Percentiles rank a stretch among this genome's conserved stretches.
Conservation (phyloP, 2,113 vertebrate species). For the Shinisaurus crocodilurus region DNA sequence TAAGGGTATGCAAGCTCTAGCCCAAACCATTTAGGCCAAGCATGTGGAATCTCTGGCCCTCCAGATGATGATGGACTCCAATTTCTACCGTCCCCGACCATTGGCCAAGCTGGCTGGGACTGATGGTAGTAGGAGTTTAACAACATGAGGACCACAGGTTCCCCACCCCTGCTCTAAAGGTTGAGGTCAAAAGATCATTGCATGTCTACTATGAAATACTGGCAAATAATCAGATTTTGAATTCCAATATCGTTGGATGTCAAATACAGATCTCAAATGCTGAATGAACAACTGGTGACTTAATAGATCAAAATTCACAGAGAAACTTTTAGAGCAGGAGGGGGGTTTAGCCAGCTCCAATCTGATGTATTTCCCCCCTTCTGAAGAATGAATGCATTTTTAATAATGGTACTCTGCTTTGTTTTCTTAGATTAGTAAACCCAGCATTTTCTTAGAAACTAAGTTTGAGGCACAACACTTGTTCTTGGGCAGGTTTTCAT, state of each 20-base stretch:
- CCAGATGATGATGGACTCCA: too few relatives aligned
- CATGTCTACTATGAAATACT: background rate
- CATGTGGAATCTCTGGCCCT: too few relatives aligned
- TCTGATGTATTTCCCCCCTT: slow-evolving; percentile 39
- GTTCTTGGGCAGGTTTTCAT: slow-evolving; percentile 57
- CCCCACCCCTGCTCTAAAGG: background rate
- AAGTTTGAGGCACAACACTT: slow-evolving; percentile 40
- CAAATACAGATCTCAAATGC: background rate
- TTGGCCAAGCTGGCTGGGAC: too few relatives aligned
- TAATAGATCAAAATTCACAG: background rate
- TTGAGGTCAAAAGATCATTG: background rate
- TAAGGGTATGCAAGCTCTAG: too few relatives aligned
- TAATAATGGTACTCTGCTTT: slow-evolving; percentile 42
- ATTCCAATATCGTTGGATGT: background rate
- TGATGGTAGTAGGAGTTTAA: too few relatives aligned
- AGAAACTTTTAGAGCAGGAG: background rate
- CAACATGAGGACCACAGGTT: too few relatives aligned
- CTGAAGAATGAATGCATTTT: slow-evolving; percentile 42
- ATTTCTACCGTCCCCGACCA: too few relatives aligned
- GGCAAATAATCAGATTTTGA: background rate
- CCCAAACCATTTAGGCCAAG: background rate
- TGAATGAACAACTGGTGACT: background rate
- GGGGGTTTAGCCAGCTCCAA: slow-evolving; percentile 6
- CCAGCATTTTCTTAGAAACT: slow-evolving; percentile 45
- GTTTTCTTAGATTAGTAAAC: slow-evolving; percentile 48